Base-by-base conservation (phyloP, 2,113 vertebrate genomes). In the Zingel zingel region DNA sequence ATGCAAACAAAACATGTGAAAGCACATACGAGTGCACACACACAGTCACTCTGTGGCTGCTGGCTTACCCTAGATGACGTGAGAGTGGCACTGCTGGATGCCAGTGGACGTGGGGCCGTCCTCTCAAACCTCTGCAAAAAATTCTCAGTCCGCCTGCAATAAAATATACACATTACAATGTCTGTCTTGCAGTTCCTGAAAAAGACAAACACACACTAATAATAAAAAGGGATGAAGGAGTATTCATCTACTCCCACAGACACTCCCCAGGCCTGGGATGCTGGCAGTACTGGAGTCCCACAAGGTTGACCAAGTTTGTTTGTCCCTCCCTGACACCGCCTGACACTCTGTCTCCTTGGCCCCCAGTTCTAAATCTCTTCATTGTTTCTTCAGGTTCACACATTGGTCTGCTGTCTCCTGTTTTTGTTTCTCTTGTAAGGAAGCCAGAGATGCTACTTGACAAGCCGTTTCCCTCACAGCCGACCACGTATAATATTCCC, bases 1-100 rank as follows among this genome's bases (percentile, higher is more conserved):
- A 4, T 16, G 59, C 15, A 69, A 66, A 65, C 61, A 66, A 57
- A 75, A 79, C 70, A 73, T 25, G 69, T 67, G 57, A 72, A 63
- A 57, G 68, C 65, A 72, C 78, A 85, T n/a, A 33, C 70, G 76
- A 33, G 23, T 21, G 36, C 64, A 51, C 48, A 19, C 54, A 25
- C 54, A 53, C 76, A 25, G 72, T 45, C 67, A 53, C 16, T 73
- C 57, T 73, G 84, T 25, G 79, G 88, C 87, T 47, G 65, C 58
- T 68, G 64, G 59, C 83, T 92, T 87, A 95, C 93, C 89, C 70
- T 82, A 21, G 81, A 81, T 91, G 92, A 92, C 36, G 83, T 72
- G 70, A 82, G 79, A 72, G 81, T 68, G 81, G 86, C 89, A 30
- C 66, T 39, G 86, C 81, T 84, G n/a, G 78, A 74, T 33, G 87